Base-by-base conservation (phyloP, 2,888 invertebrate species). In the Nomada lathburiana region DNA sequence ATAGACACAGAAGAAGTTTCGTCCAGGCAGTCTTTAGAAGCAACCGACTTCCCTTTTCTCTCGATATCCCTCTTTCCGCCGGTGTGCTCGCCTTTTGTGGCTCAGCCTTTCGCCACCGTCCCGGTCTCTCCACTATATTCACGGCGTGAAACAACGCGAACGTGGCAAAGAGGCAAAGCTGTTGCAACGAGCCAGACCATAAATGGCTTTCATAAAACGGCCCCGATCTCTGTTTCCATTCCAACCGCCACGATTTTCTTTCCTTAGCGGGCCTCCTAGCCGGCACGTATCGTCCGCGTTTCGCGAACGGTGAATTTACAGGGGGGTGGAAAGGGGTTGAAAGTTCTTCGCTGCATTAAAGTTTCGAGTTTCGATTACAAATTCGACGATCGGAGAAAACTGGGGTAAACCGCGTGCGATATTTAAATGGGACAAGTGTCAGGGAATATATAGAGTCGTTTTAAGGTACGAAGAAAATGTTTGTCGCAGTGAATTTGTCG, bases 191-290 rank as follows among this genome's bases (percentile, higher is more conserved):
- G 67, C 72, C 72, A 65, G 44, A 52, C 64, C 53, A 73, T 80
- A 83, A 88, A 88, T 80, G 78, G 77, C 71, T 86, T 80, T 83
- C 65, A 62, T 72, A 69, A 60, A 62, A 52, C 50, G 18, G 29
- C 50, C 1, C 60, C 55, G 65, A 74, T 57, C 70, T 71, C 65
- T 42, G 57, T 47, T 59, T 74, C 63, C 68, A 50, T 60, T 57
- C 47, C 55, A 11, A 0, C 55, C 18, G 20, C 29, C 53, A 18
- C 42, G 36, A 10, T 55, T 55, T 23, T 44, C 53, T 50, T 16
- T 62, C 36, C 42, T 57, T 20, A 16, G 26, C 36, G 20, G 1
- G 7, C 36, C 20, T 64, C n/a, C 29, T 36, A 23, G 20, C 2
- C 36, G 2, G 42, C 29, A 5, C 18, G 52, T 29, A 59, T 53